A percentile compares a stretch with the other conserved stretches of the same genome.
phyloP scores from a whole-genome alignment of 2,797 vertebrate species.

The Fratercula arctica region DNA sequence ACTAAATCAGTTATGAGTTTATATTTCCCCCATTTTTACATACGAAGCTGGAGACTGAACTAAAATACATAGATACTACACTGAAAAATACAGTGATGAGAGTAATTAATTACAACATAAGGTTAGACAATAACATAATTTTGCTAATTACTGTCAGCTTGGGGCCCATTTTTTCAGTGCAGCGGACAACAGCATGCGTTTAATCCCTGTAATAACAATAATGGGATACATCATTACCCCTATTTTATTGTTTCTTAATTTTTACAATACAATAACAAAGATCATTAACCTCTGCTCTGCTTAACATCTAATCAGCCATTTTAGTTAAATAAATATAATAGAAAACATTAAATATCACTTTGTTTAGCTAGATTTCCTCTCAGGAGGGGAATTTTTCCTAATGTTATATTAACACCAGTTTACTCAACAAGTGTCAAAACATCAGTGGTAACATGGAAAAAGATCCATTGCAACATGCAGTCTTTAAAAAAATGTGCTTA shows the following conservation, averaged over 20 bases:
- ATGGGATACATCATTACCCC: conserved; percentile 80
- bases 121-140: conserved; percentile 73
- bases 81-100: conserved; percentile 34
- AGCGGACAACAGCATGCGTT: conserved; percentile 69
- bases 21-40: background rate
- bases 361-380: conserved; percentile 73
- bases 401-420: conserved; percentile 68
- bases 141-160: conserved; percentile 79
- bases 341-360: conserved; percentile 78
- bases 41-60: background rate
- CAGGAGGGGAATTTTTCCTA: conserved; percentile 67
- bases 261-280: conserved; percentile 79
- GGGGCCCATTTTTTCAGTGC: conserved; percentile 66
- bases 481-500: conserved; percentile 62
- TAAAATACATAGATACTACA: conserved; percentile 8
- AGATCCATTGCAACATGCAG: conserved; percentile 51
- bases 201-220: conserved; percentile 76
- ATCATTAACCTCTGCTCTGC: conserved; percentile 79
- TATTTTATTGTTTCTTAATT: conserved; percentile 80
- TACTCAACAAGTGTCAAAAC: conserved; percentile 73
- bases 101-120: conserved; percentile 67
- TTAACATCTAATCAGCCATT: conserved; percentile 80
- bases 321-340: conserved; percentile 79
- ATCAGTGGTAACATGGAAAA: conserved; percentile 38
- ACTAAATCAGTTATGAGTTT: background rate